A percentile compares a stretch with the other conserved stretches of the same genome.
phyloP scores from a whole-genome alignment of 1,140 invertebrate species.

The Hycleus phaleratus region DNA sequence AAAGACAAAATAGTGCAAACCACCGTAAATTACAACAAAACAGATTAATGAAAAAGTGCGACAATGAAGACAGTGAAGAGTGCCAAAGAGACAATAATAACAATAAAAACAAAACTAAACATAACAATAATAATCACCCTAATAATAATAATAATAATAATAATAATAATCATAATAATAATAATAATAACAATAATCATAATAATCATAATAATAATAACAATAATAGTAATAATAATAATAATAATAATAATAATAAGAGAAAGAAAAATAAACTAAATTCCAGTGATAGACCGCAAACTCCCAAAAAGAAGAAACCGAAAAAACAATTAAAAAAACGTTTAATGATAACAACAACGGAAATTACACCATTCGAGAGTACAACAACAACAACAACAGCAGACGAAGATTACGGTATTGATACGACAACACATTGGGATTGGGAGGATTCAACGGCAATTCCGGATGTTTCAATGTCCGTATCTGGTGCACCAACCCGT shows the following conservation, averaged over 20 bases:
- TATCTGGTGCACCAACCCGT: conserved; percentile 20
- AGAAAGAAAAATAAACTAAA: conserved; percentile 23
- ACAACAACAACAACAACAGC: conserved; percentile 4
- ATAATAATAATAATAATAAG: too few relatives aligned
- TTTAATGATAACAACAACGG: conserved; percentile 18
- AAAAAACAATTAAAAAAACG: conserved; percentile 31
- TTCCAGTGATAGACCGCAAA: conserved; percentile 27
- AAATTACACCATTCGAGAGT: conserved; percentile 21
- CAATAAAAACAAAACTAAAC: conserved; percentile 26
- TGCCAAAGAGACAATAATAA: conserved; percentile 37
- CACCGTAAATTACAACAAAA: conserved; percentile 21
- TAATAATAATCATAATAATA: too few relatives aligned
- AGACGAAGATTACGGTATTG: conserved; percentile 33
- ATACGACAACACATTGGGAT: conserved; percentile 30
- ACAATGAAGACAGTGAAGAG: conserved; percentile 35
- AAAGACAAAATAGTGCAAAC: too few relatives aligned
- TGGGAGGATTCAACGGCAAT: conserved; percentile 33
- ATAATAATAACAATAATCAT: too few relatives aligned
- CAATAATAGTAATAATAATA: too few relatives aligned
- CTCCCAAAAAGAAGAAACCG: conserved; percentile 33
- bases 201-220: too few relatives aligned
- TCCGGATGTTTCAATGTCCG: conserved; percentile 26
- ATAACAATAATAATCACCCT: conserved; percentile 4
- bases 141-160: too few relatives aligned
- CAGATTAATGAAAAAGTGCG: conserved; percentile 32